Evolutionary conservation across 2,113 vertebrate species (phyloP).

Genomic region (Orthonyx spaldingii): DNA sequence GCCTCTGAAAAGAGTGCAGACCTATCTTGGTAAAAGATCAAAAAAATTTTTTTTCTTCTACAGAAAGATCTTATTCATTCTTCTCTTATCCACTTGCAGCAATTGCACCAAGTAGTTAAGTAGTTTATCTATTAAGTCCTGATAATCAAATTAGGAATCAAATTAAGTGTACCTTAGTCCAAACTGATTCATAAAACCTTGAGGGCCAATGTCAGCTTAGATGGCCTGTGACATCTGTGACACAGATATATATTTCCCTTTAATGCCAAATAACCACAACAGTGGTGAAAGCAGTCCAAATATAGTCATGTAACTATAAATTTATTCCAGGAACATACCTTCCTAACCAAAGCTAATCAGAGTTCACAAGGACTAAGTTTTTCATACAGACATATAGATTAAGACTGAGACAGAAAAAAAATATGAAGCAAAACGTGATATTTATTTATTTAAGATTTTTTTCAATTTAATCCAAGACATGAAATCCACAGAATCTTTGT

Average conservation of each 20-base stretch:
- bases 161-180: neutral
- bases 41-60: neutral
- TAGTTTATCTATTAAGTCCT: neutral
- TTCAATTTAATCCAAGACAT: neutral
- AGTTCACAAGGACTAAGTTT: neutral
- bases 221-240: neutral
- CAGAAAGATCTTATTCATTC: neutral
- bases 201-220: neutral
- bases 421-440: neutral
- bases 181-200: neutral
- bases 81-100: neutral
- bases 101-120: neutral
- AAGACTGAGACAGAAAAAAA: neutral
- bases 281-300: neutral
- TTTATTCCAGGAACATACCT: neutral
- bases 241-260: neutral
- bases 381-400: neutral
- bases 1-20: neutral
- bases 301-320: neutral
- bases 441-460: neutral
- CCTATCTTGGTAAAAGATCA: neutral
- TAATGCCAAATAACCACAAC: neutral
- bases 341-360: neutral
- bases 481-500: neutral
- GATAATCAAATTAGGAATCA: neutral